Percentiles rank a stretch among this genome's conserved stretches.
phyloP scores from a whole-genome alignment of 2,113 vertebrate genomes.

The Motacilla alba region DNA sequence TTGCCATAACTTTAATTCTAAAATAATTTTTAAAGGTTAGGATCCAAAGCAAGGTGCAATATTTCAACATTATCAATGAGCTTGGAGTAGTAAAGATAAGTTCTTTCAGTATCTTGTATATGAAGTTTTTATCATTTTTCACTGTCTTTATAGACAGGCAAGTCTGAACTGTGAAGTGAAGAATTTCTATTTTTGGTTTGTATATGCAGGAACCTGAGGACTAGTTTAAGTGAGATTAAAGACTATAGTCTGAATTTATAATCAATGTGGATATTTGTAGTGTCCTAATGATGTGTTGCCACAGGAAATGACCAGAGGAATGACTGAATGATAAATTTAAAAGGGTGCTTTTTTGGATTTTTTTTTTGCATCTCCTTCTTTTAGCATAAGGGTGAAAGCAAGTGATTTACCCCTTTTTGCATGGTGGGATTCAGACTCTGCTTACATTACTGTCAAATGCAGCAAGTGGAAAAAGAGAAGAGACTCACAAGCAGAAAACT shows the following conservation, averaged over 20 bases:
- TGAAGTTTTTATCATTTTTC: neutral
- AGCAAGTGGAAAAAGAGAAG: neutral
- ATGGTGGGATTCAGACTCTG: neutral
- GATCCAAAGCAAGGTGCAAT: neutral
- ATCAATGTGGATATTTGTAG: rapidly evolving
- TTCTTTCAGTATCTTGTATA: neutral
- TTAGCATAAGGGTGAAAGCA: neutral
- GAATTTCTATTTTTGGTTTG: neutral
- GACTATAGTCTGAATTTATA: neutral
- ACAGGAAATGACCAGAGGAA: neutral
- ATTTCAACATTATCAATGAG: neutral
- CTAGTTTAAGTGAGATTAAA: neutral
- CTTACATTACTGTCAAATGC: neutral
- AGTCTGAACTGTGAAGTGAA: neutral
- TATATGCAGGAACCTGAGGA: neutral
- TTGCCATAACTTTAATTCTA: neutral
- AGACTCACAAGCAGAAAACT: neutral
- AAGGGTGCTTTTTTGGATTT: rapidly evolving
- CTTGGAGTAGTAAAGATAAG: neutral
- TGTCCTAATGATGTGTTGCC: neutral
- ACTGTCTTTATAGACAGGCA: neutral
- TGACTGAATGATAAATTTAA: neutral
- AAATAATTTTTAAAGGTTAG: neutral
- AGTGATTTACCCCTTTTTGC: neutral
- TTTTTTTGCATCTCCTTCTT: neutral